Percentiles rank a stretch among this genome's conserved stretches.
Conservation (phyloP, 2,797 vertebrate species). For the Scolopax bukidnonensis region DNA sequence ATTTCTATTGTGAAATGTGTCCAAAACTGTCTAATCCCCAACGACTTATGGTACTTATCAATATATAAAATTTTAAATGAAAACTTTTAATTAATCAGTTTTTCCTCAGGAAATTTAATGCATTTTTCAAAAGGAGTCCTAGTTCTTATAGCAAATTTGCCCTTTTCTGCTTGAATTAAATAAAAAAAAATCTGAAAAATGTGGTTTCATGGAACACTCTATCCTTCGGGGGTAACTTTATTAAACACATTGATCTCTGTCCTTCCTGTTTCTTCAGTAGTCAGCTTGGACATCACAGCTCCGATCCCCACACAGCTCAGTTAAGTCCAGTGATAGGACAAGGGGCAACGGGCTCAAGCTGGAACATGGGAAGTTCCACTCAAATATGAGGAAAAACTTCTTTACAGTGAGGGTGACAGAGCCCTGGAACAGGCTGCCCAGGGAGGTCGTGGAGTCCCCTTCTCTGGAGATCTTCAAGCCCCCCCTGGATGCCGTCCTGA, state of each 20-base stretch:
- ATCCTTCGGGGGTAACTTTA: background rate
- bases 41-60: background rate
- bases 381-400: no score
- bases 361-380: no score
- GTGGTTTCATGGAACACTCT: background rate
- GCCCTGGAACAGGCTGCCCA: no score
- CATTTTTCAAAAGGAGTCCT: background rate
- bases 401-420: no score
- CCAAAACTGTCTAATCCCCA: background rate
- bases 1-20: background rate
- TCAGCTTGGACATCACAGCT: background rate
- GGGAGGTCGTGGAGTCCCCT: no score
- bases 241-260: background rate
- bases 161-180: background rate
- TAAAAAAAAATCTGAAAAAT: background rate
- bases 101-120: background rate
- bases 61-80: background rate
- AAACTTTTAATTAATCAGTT: background rate
- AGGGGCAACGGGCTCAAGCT: no score
- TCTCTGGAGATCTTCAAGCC: no score
- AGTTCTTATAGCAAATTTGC: rapidly evolving
- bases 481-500: no score
- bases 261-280: background rate
- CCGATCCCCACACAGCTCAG: background rate
- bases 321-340: background rate